phyloP scores from a whole-genome alignment of 2,797 vertebrate genomes.

The Megaceryle alcyon region DNA sequence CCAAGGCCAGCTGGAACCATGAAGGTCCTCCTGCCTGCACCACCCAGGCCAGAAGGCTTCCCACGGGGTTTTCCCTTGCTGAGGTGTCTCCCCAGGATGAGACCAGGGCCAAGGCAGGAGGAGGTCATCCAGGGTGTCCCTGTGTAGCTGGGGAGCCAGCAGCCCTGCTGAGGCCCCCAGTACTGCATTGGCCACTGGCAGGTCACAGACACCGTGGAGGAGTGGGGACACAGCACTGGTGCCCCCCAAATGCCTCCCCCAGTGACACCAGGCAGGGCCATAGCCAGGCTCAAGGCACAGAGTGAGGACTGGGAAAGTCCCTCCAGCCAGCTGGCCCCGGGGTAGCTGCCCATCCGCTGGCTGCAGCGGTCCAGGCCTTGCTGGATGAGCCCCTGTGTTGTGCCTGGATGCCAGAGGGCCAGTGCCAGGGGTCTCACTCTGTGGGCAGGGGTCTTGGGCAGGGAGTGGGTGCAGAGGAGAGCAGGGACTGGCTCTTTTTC shows the following conservation, averaged over 20 bases:
- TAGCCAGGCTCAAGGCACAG: not conserved
- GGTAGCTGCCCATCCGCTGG: not conserved
- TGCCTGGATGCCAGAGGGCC: too few species aligned
- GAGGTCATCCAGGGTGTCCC: not conserved
- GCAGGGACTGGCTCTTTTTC: not conserved
- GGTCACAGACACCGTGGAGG: accelerated
- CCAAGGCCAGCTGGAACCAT: not conserved
- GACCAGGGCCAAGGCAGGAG: not conserved
- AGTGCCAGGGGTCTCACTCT: not conserved
- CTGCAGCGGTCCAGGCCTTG: accelerated
- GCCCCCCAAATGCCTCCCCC: not conserved
- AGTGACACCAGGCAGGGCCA: not conserved
- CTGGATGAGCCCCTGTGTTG: accelerated
- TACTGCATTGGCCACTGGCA: accelerated
- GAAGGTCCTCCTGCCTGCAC: not conserved
- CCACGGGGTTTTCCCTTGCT: not conserved
- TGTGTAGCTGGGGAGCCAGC: accelerated
- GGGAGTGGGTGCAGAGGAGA: not conserved
- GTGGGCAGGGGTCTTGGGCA: not conserved
- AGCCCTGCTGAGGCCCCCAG: accelerated
- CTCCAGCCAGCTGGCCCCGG: accelerated
- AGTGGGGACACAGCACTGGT: accelerated
- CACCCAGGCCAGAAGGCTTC: not conserved
- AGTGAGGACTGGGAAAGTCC: too few species aligned
- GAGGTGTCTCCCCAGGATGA: accelerated